phyloP scores from a whole-genome alignment of 2,888 invertebrate genomes.

The Athetis lepigone region DNA sequence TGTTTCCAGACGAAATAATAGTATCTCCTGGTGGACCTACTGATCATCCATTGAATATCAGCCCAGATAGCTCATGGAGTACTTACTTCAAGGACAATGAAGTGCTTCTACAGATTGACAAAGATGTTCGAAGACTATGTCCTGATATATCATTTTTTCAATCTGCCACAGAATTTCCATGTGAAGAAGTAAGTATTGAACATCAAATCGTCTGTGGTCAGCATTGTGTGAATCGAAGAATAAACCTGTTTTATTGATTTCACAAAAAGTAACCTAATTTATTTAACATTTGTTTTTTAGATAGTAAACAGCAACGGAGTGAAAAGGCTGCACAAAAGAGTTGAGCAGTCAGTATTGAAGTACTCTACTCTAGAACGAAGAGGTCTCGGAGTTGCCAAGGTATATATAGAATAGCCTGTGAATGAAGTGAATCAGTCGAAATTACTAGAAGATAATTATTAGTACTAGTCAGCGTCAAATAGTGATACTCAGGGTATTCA shows the following conservation, averaged over 20 bases:
- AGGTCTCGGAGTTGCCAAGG: slow-evolving; percentile 97
- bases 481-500: too few relatives aligned
- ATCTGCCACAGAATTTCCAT: slow-evolving; percentile 97
- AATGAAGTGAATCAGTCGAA: too few relatives aligned
- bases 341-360: slow-evolving; percentile 95
- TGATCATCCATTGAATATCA: slow-evolving; percentile 98
- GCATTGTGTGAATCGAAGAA: not conserved
- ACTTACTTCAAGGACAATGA: slow-evolving; percentile 99
- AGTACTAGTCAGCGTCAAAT: too few relatives aligned
- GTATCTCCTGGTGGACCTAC: slow-evolving; percentile 94
- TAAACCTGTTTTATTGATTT: not conserved
- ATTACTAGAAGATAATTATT: too few relatives aligned
- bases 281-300: slow-evolving; percentile 75
- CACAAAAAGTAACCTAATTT: not conserved
- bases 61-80: slow-evolving; percentile 98
- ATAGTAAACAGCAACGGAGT: slow-evolving; percentile 95
- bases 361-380: slow-evolving; percentile 97
- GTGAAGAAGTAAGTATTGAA: slow-evolving; percentile 90
- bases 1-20: slow-evolving; percentile 94
- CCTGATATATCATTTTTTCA: slow-evolving; percentile 99
- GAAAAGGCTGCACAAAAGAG: slow-evolving; percentile 96
- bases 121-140: slow-evolving; percentile 97
- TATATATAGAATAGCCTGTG: too few relatives aligned
- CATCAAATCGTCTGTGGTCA: not conserved
- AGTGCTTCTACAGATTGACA: slow-evolving; percentile 98